Conservation (phyloP, 2,113 vertebrate genomes). For the Regulus satrapa region DNA sequence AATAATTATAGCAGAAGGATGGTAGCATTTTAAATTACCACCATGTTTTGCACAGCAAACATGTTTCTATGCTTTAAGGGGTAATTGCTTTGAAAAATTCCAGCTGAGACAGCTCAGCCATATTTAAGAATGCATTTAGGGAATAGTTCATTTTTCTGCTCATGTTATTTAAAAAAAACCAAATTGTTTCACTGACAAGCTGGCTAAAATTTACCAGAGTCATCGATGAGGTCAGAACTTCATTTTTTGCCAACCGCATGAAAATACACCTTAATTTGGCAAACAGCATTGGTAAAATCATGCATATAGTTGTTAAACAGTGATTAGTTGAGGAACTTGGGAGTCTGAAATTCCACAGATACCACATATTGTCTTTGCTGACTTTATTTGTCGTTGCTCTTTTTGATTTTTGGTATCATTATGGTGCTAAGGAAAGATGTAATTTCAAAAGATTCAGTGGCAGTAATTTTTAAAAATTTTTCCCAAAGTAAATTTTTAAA, state of each 20-base stretch:
- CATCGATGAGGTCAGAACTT: not conserved
- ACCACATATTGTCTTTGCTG: not conserved
- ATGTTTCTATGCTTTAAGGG: not conserved
- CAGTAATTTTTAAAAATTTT: not conserved
- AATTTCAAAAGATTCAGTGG: not conserved
- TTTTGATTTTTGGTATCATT: not conserved
- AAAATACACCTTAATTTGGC: not conserved
- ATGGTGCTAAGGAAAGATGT: not conserved
- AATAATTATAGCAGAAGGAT: not conserved
- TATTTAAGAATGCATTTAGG: not conserved
- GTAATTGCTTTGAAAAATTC: conserved; percentile 17
- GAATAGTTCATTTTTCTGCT: not conserved
- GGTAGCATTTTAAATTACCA: conserved; percentile 4
- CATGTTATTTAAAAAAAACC: accelerated
- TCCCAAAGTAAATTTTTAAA: not conserved
- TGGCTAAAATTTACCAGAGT: not conserved
- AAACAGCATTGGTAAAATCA: not conserved
- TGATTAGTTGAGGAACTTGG: not conserved
- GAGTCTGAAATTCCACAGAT: not conserved
- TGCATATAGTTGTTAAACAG: not conserved
- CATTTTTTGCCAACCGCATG: not conserved
- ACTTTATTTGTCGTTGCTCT: not conserved
- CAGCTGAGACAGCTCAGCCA: not conserved
- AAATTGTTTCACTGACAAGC: not conserved
- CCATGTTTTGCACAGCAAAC: not conserved